Base-by-base conservation (phyloP, 2,113 vertebrate species). In the Protomyctophum bolini region DNA sequence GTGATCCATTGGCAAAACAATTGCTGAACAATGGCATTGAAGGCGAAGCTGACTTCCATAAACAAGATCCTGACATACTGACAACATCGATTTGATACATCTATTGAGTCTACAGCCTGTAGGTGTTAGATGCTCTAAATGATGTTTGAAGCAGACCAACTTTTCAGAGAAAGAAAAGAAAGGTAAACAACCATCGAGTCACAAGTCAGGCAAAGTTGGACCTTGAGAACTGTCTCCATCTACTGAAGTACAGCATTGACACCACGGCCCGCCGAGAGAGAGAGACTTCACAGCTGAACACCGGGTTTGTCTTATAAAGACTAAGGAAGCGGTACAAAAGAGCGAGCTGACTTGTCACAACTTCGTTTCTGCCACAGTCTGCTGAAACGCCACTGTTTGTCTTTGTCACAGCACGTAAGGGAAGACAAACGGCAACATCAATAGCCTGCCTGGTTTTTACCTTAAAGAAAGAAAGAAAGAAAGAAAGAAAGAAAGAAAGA, bases 131-230 rank as follows among this genome's bases (percentile, higher is more conserved):
- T n/a, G n/a, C n/a, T n/a, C n/a, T n/a, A n/a, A n/a, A n/a, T n/a
- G n/a, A n/a, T n/a, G n/a, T 21, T 21, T 21, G 21, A 21, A 21
- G 21, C 21, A 21, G 21, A 21, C 21, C 21, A 21, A 41, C 33
- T 41, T 41, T 41, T 41, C 33, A 6, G 21, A 60, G 70, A 1
- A 10, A 78, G 75, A 79, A 73, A 51, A 77, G 63, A 75, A 81
- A 78, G 57, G 29, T 69, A 77, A 88, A 72, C 70, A 79, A 77
- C 66, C 61, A 50, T 58, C 8, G 73, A 83, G 69, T 83, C 69
- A 63, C 55, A 61, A 73, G 80, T 76, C 72, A 10, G 67, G 63
- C 48, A 66, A 14, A 71, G 63, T 61, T 60, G 64, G 72, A 68
- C 47, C 6, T n/a, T 47, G 61, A 74, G 72, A 8, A 57, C 10